These are phyloP conservation scores for Telmatherina bonti DNA, from an alignment of 2,797 vertebrate genomes.

Conservation along the genomic window DNA sequence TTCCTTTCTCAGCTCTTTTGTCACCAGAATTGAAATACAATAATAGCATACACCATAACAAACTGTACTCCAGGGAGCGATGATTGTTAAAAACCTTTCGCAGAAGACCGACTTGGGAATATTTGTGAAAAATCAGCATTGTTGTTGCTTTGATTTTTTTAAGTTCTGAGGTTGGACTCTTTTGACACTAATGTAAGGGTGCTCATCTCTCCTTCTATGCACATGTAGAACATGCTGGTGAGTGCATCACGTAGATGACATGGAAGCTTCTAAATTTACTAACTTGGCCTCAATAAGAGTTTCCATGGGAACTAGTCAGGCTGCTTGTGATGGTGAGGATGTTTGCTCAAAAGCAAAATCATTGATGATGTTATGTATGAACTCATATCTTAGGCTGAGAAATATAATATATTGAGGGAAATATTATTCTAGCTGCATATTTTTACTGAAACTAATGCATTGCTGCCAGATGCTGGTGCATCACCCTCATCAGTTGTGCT, in stretches of 20 bases:
- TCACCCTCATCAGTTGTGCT: neutral
- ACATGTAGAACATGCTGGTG: conserved; percentile 66
- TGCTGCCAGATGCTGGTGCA: neutral
- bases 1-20: conserved; percentile 7
- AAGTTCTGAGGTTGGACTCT: conserved; percentile 16
- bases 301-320: conserved; percentile 81
- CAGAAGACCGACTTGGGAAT: conserved; percentile 29
- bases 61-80: conserved; percentile 28
- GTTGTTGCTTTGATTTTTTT: neutral
- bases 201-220: conserved; percentile 35
- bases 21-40: conserved; percentile 12
- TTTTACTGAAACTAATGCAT: neutral
- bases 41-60: conserved; percentile 23
- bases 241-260: conserved; percentile 75
- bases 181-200: conserved; percentile 41
- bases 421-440: neutral
- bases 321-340: conserved; percentile 68
- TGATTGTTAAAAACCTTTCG: conserved; percentile 17
- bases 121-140: conserved; percentile 29
- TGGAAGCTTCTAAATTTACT: conserved; percentile 78
- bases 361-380: conserved; percentile 38
- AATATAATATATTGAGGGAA: neutral
- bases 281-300: conserved; percentile 80
- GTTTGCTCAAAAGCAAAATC: conserved; percentile 59
- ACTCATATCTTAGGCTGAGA: conserved; percentile 5